Percentiles rank a stretch among this genome's conserved stretches.
These are phyloP conservation scores for Malurus elegans DNA, from an alignment of 2,113 vertebrate species.

Conservation along the genomic window DNA sequence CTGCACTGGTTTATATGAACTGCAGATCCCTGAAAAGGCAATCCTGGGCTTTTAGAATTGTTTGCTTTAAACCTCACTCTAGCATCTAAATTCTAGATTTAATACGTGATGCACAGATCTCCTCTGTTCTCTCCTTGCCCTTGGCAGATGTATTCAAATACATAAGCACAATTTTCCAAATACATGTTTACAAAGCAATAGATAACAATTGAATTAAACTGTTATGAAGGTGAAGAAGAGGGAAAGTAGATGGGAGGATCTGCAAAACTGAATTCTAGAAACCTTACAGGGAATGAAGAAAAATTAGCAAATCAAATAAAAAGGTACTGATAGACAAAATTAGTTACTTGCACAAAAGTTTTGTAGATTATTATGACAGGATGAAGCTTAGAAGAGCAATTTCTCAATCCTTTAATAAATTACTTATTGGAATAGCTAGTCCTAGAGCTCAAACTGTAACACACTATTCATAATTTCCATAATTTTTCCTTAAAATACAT, in stretches of 20 bases:
- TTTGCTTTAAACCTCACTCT: neutral
- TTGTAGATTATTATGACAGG: neutral
- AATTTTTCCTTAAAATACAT: neutral
- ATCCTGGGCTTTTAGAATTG: neutral
- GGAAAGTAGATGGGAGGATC: neutral
- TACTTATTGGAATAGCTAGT: neutral
- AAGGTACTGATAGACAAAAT: neutral
- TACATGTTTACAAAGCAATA: neutral
- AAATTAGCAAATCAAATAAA: neutral
- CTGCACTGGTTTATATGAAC: neutral
- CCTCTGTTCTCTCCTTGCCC: neutral
- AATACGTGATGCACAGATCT: neutral
- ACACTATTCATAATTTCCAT: neutral
- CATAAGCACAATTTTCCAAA: neutral
- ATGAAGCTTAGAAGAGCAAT: neutral
- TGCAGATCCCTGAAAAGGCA: neutral
- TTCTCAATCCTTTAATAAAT: neutral
- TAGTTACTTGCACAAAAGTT: neutral
- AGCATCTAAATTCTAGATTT: neutral
- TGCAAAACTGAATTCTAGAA: neutral
- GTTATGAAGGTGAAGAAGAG: neutral
- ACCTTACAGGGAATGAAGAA: neutral
- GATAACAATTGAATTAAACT: neutral
- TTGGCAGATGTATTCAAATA: neutral
- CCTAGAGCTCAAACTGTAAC: neutral